A percentile compares a stretch with the other conserved stretches of the same genome.
Evolutionary conservation across 2,888 invertebrate species (phyloP).

Genomic region (Bimastos eiseni): DNA sequence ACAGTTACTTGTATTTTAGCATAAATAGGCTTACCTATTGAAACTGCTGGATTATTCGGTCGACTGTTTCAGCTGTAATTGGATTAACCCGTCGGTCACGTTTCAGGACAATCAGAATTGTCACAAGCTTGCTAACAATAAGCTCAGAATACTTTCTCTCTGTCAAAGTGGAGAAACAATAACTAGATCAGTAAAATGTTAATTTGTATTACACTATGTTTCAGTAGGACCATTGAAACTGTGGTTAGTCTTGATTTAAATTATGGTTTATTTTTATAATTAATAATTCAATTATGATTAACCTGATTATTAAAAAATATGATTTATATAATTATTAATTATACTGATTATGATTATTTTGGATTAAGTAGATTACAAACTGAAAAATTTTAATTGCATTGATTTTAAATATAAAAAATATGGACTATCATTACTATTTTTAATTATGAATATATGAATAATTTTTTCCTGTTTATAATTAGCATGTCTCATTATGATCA

Average conservation of each 20-base stretch:
- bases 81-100: not conserved
- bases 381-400: no score
- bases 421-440: no score
- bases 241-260: not conserved
- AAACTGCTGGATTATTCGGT: not conserved
- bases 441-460: no score
- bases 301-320: not conserved
- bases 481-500: no score
- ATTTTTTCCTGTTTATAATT: no score
- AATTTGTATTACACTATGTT: no score
- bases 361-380: no score
- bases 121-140: not conserved
- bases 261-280: not conserved
- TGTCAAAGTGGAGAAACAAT: not conserved
- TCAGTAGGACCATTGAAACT: not conserved
- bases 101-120: not conserved
- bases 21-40: not conserved
- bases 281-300: not conserved
- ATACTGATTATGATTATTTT: no score
- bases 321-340: no score
- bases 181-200: not conserved
- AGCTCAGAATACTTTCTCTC: constrained; percentile 9
- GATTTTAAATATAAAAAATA: no score
- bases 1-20: not conserved
- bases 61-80: not conserved